Conservation (phyloP, 2,113 vertebrate species). For the Phalacrocorax pelagicus region DNA sequence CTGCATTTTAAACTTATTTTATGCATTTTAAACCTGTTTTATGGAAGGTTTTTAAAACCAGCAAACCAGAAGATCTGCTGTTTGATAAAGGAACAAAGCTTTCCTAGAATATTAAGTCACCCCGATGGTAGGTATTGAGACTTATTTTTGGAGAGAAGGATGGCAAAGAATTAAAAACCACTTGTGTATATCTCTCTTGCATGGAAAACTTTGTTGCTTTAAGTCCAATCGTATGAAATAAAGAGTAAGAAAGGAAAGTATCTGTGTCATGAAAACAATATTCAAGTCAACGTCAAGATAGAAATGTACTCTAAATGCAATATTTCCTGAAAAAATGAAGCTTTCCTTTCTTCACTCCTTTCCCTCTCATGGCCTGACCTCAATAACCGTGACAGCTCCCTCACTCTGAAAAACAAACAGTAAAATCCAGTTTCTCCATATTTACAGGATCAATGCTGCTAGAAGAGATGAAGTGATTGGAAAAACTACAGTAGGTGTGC, state of each 20-base stretch:
- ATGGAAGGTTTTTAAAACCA: not conserved
- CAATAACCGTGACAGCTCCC: rapidly evolving
- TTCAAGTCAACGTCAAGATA: not conserved
- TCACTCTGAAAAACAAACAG: not conserved
- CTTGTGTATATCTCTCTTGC: not conserved
- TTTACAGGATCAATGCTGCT: not conserved
- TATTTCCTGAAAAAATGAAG: not conserved
- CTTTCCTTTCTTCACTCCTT: not conserved
- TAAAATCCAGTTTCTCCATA: not conserved
- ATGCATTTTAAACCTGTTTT: not conserved
- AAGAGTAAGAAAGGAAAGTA: not conserved
- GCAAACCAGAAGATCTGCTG: not conserved
- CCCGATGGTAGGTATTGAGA: not conserved
- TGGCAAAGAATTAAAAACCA: not conserved
- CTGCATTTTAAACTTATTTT: not conserved
- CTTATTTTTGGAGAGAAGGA: not conserved
- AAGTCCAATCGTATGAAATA: not conserved
- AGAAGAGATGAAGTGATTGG: not conserved
- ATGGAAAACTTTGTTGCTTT: not conserved
- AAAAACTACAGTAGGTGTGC: not conserved
- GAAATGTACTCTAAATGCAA: not conserved
- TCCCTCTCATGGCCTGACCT: not conserved
- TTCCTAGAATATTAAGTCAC: not conserved
- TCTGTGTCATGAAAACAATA: not conserved
- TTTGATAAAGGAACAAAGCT: not conserved